Percentiles rank a stretch among this genome's conserved stretches.
Conservation (phyloP, 92 coral and sea anemone species). For the Phymanthus crucifer region DNA sequence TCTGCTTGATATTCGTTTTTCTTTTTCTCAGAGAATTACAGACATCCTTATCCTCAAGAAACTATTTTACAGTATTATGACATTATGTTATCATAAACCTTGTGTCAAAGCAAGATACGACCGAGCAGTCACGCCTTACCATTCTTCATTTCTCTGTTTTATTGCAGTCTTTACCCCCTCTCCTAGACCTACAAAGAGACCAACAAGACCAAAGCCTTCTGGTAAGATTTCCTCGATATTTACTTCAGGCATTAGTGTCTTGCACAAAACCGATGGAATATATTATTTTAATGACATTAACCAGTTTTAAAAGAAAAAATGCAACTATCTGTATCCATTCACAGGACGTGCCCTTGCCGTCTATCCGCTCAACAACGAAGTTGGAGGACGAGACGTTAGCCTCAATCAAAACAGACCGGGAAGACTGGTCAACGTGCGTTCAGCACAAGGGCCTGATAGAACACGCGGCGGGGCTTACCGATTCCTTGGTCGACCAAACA, state of each 20-base stretch:
- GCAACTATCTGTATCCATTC: too few species aligned
- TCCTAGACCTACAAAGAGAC: neutral
- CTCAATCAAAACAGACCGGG: conserved; percentile 38
- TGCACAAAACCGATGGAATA: neutral
- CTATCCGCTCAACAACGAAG: conserved; percentile 49
- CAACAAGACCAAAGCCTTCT: neutral
- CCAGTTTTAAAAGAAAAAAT: too few species aligned
- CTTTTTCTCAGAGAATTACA: too few species aligned
- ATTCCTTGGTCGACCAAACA: conserved; percentile 48
- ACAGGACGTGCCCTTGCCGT: conserved; percentile 62
- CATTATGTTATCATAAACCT: neutral
- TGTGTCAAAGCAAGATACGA: too few species aligned
- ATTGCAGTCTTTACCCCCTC: neutral
- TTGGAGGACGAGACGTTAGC: conserved; percentile 49
- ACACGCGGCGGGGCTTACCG: conserved; percentile 57
- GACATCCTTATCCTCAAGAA: too few species aligned
- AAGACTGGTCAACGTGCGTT: conserved; percentile 35
- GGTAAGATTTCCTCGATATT: neutral
- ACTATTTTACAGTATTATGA: too few species aligned
- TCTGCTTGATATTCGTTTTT: neutral
- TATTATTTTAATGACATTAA: neutral
- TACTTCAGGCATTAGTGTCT: neutral
- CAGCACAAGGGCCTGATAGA: conserved; percentile 57
- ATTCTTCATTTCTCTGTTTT: neutral
- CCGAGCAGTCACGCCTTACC: neutral